A percentile compares a stretch with the other conserved stretches of the same genome.
phyloP scores from a whole-genome alignment of 2,888 invertebrate genomes.

The Limnephilus auricula region DNA sequence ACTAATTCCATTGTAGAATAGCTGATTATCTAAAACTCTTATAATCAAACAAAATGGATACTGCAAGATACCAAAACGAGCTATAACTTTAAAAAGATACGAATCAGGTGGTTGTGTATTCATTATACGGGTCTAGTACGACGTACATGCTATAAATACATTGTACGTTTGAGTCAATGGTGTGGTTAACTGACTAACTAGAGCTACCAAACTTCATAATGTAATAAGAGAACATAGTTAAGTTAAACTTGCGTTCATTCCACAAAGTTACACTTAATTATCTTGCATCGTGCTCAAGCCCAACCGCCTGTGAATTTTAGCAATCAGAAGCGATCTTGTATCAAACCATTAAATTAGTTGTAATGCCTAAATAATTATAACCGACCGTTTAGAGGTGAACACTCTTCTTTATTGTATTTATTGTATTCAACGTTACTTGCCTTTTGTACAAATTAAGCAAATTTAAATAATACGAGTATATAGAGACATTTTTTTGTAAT shows the following conservation, averaged over 20 bases:
- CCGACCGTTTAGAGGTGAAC: neutral
- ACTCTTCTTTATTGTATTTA: neutral
- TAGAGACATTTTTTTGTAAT: neutral
- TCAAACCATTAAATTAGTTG: neutral
- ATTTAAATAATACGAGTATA: neutral
- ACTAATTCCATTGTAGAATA: too few species aligned
- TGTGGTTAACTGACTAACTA: neutral
- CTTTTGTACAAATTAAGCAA: neutral
- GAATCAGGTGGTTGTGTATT: neutral
- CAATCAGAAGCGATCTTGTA: neutral
- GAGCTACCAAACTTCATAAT: neutral
- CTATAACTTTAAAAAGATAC: neutral
- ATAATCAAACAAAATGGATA: neutral
- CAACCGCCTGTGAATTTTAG: neutral
- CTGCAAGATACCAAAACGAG: neutral
- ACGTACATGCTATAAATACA: neutral
- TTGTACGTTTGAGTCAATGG: neutral
- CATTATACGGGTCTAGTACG: neutral
- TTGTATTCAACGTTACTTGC: neutral
- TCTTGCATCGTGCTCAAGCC: neutral
- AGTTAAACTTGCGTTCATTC: constrained; percentile 31
- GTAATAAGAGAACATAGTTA: constrained; percentile 4
- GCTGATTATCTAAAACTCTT: neutral
- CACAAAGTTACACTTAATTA: constrained; percentile 47
- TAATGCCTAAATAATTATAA: neutral